Conservation (phyloP, 2,113 vertebrate genomes). For the Cochlearius cochlearius region DNA sequence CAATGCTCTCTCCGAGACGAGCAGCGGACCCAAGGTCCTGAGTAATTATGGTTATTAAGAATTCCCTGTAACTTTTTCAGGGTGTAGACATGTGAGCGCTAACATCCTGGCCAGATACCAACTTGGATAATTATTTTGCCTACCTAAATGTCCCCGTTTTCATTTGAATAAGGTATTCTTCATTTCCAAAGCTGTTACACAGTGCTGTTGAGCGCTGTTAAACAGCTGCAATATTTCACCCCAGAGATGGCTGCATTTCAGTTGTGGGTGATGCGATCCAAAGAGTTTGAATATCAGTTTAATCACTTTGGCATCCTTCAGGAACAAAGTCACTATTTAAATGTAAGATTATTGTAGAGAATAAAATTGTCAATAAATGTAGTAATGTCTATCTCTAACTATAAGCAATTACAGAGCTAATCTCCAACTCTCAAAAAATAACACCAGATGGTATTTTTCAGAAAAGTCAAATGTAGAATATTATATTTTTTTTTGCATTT, state of each 20-base stretch:
- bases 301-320: conserved; percentile 57
- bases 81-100: rapidly evolving
- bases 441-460: conserved; percentile 77
- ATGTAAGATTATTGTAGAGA: conserved; percentile 64
- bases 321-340: conserved; percentile 53
- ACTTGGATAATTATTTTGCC: conserved; percentile 27
- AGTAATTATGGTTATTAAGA: background rate
- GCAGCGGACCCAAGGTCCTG: background rate
- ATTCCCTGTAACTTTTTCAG: background rate
- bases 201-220: background rate
- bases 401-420: conserved; percentile 71
- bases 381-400: conserved; percentile 68
- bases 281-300: conserved; percentile 59
- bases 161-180: background rate
- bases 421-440: conserved; percentile 68
- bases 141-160: conserved; percentile 18
- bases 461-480: conserved; percentile 74
- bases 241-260: conserved; percentile 46
- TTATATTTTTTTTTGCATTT: conserved; percentile 72
- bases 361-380: conserved; percentile 61
- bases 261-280: conserved; percentile 36
- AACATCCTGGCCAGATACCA: background rate
- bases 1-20: background rate
- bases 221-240: conserved; percentile 65
- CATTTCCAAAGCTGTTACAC: conserved; percentile 1